These are phyloP conservation scores for Acanthis flammea DNA, from an alignment of 2,797 vertebrate genomes.

Conservation along the genomic window DNA sequence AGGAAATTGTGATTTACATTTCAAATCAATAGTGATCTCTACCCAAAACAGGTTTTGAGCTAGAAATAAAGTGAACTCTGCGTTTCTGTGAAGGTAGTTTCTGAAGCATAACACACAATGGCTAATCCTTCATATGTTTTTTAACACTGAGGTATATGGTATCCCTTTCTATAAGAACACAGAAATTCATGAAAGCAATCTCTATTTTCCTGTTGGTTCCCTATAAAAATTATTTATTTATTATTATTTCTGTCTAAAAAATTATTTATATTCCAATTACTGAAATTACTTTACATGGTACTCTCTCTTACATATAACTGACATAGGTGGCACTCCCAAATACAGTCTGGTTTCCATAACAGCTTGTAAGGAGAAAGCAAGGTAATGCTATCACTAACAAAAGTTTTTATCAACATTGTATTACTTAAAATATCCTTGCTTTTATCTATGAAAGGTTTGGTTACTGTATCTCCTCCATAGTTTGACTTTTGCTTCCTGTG, in stretches of 20 bases:
- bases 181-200: not conserved
- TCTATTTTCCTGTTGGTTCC: not conserved
- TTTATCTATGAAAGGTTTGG: not conserved
- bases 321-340: not conserved
- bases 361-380: not conserved
- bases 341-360: not conserved
- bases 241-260: not conserved
- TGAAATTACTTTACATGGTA: not conserved
- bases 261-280: not conserved
- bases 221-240: not conserved
- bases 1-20: constrained; percentile 72
- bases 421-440: not conserved
- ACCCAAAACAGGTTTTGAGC: constrained; percentile 27
- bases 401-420: not conserved
- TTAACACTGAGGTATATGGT: not conserved
- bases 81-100: constrained; percentile 46
- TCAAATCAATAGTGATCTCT: constrained; percentile 55
- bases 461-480: accelerated
- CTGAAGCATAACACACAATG: constrained; percentile 26
- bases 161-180: not conserved
- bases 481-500: not conserved
- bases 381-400: not conserved
- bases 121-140: constrained; percentile 2
- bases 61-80: constrained; percentile 42
- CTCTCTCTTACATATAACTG: not conserved